Conservation (phyloP, 1,140 invertebrate genomes). For the Mylabris phalerata region DNA sequence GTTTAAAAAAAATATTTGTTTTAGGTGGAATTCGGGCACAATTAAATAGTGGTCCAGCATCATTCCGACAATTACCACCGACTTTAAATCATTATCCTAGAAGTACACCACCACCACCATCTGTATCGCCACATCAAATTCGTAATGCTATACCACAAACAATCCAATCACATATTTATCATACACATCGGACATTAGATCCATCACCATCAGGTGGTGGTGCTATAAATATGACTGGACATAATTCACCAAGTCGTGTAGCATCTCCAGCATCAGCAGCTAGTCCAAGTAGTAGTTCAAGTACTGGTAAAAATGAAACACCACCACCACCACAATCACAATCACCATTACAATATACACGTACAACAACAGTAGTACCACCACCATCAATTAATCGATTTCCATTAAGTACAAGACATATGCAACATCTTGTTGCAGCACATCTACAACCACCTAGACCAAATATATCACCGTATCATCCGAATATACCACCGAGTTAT, state of each 20-base stretch:
- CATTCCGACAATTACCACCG: constrained; percentile 2
- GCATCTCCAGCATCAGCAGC: constrained; percentile 39
- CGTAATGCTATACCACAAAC: not conserved
- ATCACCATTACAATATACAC: not conserved
- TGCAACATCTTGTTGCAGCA: constrained; percentile 17
- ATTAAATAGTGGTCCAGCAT: not conserved
- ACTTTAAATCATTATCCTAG: constrained; percentile 23
- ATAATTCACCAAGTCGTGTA: constrained; percentile 22
- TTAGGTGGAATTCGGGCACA: not conserved
- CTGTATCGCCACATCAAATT: constrained; percentile 1
- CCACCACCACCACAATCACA: no score
- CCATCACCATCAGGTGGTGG: constrained; percentile 50
- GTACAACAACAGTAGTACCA: constrained; percentile 19
- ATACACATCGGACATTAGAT: constrained; percentile 49
- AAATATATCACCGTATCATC: constrained; percentile 20
- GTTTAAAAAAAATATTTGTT: no score
- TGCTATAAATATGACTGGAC: constrained; percentile 39
- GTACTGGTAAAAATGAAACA: no score
- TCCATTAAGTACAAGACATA: constrained; percentile 16
- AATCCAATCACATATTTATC: constrained; percentile 41
- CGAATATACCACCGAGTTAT: constrained; percentile 21
- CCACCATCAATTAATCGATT: constrained; percentile 37
- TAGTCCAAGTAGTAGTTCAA: constrained; percentile 30
- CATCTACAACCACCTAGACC: constrained; percentile 21
- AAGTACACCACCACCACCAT: constrained; percentile 14